Evolutionary conservation across 35 echinoderm and acorn worm species (phyloP).

Genomic region (Nesometra sesokonis): DNA sequence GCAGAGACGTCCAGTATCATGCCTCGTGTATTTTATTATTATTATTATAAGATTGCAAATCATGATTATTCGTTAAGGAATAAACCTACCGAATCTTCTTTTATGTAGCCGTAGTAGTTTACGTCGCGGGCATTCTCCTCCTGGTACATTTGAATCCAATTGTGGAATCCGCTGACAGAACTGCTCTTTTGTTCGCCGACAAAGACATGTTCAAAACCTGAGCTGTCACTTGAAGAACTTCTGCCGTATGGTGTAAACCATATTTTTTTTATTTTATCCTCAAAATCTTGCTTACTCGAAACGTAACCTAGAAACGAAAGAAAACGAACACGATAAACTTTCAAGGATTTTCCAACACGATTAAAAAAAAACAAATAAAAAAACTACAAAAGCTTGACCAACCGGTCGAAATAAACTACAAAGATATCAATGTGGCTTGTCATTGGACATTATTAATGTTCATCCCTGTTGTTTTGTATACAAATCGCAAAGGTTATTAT

Average conservation of each 20-base stretch:
- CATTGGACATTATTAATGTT: no score
- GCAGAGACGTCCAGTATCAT: no score
- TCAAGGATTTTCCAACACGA: no score
- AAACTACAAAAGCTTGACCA: no score
- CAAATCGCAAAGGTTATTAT: no score
- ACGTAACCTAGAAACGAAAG: constrained; percentile 25
- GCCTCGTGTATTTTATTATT: no score
- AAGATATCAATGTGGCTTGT: no score
- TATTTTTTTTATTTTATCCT: constrained; percentile 24
- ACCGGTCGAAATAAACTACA: no score
- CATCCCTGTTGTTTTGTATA: no score
- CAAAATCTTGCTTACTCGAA: not conserved
- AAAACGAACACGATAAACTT: not conserved
- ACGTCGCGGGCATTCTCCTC: constrained; percentile 46
- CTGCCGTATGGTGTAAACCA: constrained; percentile 52
- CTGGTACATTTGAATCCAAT: constrained; percentile 69
- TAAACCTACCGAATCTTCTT: constrained; percentile 24
- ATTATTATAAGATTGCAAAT: no score
- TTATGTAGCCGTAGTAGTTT: constrained; percentile 66
- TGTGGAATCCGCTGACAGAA: constrained; percentile 69
- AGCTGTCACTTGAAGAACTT: constrained; percentile 25
- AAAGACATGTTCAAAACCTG: constrained; percentile 81
- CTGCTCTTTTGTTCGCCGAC: constrained; percentile 62
- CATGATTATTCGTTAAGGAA: no score
- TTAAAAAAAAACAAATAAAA: no score